Conservation (phyloP, 2,888 invertebrate species). For the Orthosia cruda region DNA sequence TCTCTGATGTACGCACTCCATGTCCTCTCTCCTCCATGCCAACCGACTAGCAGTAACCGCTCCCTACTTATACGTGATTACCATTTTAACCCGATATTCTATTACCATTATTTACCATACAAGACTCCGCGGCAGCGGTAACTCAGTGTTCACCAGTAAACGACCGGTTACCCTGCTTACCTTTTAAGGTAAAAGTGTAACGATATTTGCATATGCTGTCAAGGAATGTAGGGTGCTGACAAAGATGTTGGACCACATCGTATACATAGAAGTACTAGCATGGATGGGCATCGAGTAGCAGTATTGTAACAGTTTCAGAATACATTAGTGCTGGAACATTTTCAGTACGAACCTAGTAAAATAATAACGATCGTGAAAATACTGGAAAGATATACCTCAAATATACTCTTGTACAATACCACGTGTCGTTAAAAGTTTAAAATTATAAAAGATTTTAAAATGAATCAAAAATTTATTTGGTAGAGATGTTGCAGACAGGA, state of each 20-base stretch:
- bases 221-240: conserved; percentile 36
- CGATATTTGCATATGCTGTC: conserved; percentile 55
- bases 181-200: conserved; percentile 49
- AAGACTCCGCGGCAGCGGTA: conserved; percentile 32
- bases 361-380: too few species aligned
- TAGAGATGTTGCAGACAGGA: too few species aligned
- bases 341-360: too few species aligned
- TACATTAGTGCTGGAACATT: too few species aligned
- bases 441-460: too few species aligned
- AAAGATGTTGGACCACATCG: conserved; percentile 11
- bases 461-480: too few species aligned
- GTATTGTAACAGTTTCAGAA: background rate
- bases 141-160: conserved; percentile 39
- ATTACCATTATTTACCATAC: conserved; percentile 65
- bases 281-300: background rate
- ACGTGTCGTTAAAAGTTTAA: too few species aligned
- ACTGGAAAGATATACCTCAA: too few species aligned
- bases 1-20: conserved; percentile 12
- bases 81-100: conserved; percentile 60
- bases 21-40: conserved; percentile 5
- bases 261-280: background rate
- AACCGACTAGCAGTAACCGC: conserved; percentile 19
- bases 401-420: too few species aligned
- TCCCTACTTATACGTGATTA: conserved; percentile 49
- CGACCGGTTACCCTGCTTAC: conserved; percentile 51